Evolutionary conservation across 2,888 invertebrate species (phyloP).

Genomic region (Nezara viridula): DNA sequence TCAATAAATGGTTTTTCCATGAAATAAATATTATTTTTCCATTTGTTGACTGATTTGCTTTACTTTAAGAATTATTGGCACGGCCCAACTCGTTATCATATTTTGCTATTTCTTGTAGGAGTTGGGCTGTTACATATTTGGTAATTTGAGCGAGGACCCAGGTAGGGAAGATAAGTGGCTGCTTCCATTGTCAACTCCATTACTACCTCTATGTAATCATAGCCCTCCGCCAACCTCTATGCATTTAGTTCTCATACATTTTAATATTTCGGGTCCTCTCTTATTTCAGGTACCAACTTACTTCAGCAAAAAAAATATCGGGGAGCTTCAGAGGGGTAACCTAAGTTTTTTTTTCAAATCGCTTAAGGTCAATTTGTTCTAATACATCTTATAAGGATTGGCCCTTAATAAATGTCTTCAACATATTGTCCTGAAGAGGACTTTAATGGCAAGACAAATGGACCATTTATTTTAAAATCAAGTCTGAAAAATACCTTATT

Average conservation of each 20-base stretch:
- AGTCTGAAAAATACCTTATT: not conserved
- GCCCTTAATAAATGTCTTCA: not conserved
- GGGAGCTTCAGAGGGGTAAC: not conserved
- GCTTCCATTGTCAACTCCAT: no score
- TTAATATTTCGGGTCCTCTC: constrained; percentile 6
- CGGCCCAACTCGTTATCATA: no score
- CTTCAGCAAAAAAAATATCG: not conserved
- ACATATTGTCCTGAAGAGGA: not conserved
- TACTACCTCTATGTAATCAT: not conserved
- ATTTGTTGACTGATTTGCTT: no score
- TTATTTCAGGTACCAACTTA: not conserved
- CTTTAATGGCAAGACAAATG: not conserved
- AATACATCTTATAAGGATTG: not conserved
- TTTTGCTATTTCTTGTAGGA: no score
- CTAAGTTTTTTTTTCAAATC: not conserved
- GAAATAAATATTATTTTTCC: no score
- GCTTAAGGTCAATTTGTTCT: not conserved
- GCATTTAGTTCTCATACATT: not conserved
- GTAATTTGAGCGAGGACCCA: no score
- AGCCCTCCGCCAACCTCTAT: not conserved
- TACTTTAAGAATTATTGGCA: no score
- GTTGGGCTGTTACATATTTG: no score
- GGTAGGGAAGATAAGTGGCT: no score
- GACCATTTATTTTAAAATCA: not conserved
- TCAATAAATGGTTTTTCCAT: no score